A percentile compares a stretch with the other conserved stretches of the same genome.
phyloP scores from a whole-genome alignment of 2,888 invertebrate genomes.

The Hyles lineata region DNA sequence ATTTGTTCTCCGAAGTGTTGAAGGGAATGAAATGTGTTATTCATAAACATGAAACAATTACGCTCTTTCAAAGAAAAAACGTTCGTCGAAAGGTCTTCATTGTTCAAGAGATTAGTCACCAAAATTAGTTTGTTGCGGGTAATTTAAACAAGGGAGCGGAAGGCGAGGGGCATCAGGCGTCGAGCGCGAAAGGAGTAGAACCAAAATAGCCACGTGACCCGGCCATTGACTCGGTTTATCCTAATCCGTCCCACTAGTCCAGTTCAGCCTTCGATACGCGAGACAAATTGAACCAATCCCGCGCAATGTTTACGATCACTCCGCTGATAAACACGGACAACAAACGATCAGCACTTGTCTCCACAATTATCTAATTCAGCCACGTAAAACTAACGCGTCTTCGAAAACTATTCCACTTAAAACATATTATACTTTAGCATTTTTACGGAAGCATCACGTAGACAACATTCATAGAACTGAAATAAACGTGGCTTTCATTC shows the following conservation, averaged over 20 bases:
- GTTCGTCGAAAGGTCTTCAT: conserved; percentile 50
- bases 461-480: background rate
- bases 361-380: background rate
- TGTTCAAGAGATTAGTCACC: conserved; percentile 70
- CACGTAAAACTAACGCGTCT: background rate
- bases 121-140: conserved; percentile 74
- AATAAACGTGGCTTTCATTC: background rate
- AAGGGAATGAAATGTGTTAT: conserved; percentile 23
- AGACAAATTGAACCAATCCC: conserved; percentile 52
- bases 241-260: conserved; percentile 84
- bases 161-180: conserved; percentile 58
- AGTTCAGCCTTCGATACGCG: conserved; percentile 68
- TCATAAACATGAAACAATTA: conserved; percentile 21
- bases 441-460: background rate
- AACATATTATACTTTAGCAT: background rate
- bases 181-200: conserved; percentile 64
- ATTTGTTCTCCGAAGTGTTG: background rate
- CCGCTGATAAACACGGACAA: background rate
- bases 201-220: conserved; percentile 83
- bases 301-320: conserved; percentile 35
- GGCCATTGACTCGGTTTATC: conserved; percentile 84
- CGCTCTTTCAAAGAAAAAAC: conserved; percentile 38
- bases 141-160: conserved; percentile 71
- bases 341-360: background rate
- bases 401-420: background rate